phyloP scores from a whole-genome alignment of 2,888 invertebrate species.

The Pollenia angustigena region DNA sequence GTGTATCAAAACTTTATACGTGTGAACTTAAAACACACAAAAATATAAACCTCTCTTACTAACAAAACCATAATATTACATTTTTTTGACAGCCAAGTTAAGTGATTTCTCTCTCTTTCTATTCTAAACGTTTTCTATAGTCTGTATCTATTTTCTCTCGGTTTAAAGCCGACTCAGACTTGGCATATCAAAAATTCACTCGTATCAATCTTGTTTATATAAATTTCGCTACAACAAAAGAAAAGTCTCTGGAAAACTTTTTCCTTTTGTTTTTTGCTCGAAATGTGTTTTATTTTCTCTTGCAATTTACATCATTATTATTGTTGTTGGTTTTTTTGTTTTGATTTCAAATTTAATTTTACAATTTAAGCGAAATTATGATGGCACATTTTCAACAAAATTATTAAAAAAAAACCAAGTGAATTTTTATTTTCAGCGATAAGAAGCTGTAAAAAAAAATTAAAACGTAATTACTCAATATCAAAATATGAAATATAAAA shows the following conservation, averaged over 20 bases:
- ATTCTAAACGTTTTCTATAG: no score
- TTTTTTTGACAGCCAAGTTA: no score
- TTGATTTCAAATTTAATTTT: conserved; percentile 41
- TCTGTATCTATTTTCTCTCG: conserved; percentile 1
- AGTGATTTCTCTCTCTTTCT: no score
- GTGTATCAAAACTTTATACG: no score
- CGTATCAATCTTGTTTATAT: conserved; percentile 12
- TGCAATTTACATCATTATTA: conserved; percentile 54
- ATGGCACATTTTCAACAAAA: conserved; percentile 53
- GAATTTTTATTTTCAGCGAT: conserved; percentile 63
- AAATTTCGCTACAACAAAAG: conserved; percentile 33
- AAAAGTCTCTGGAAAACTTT: conserved; percentile 33
- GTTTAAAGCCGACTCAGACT: conserved; percentile 4
- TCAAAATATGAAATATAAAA: conserved; percentile 46
- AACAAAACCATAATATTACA: no score
- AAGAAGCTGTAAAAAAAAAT: conserved; percentile 71
- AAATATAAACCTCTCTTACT: no score
- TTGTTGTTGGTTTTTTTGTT: conserved; percentile 27
- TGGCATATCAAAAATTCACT: not conserved
- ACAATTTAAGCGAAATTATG: conserved; percentile 65
- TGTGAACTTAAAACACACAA: no score
- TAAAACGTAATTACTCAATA: conserved; percentile 72
- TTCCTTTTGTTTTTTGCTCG: conserved; percentile 16
- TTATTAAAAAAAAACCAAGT: conserved; percentile 49
- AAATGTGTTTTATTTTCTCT: conserved; percentile 49